These are phyloP conservation scores for Rhagonycha lutea DNA, from an alignment of 2,888 invertebrate genomes.

Conservation along the genomic window DNA sequence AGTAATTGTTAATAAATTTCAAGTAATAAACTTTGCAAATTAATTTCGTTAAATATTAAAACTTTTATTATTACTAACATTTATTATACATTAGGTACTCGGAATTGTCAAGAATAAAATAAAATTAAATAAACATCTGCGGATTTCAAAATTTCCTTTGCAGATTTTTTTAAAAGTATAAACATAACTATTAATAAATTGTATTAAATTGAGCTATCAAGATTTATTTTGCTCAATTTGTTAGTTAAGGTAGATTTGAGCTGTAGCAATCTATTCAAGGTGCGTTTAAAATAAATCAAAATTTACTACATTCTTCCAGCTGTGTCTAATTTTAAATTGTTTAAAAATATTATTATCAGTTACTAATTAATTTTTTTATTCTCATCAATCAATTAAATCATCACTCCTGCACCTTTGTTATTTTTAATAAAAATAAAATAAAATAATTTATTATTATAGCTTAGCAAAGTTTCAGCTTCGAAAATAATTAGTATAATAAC, in stretches of 20 bases:
- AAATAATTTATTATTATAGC: background rate
- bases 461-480: background rate
- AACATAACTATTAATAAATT: background rate
- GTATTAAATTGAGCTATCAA: background rate
- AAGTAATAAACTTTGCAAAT: background rate
- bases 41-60: background rate
- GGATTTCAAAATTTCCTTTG: background rate
- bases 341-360: background rate
- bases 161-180: background rate
- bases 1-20: background rate
- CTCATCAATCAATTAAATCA: background rate
- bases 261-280: background rate
- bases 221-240: background rate
- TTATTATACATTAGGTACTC: background rate
- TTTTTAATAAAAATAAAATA: background rate
- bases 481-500: background rate
- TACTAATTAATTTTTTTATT: background rate
- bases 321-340: background rate
- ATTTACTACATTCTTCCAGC: background rate
- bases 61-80: background rate
- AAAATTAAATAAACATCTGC: background rate
- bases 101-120: background rate
- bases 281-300: background rate
- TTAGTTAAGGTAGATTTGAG: background rate
- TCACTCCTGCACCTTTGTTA: background rate